Evolutionary conservation across 2,797 vertebrate species (phyloP), one percentile per base, ranked within the genome.

Genomic region (Oryzias dopingdopingensis): DNA sequence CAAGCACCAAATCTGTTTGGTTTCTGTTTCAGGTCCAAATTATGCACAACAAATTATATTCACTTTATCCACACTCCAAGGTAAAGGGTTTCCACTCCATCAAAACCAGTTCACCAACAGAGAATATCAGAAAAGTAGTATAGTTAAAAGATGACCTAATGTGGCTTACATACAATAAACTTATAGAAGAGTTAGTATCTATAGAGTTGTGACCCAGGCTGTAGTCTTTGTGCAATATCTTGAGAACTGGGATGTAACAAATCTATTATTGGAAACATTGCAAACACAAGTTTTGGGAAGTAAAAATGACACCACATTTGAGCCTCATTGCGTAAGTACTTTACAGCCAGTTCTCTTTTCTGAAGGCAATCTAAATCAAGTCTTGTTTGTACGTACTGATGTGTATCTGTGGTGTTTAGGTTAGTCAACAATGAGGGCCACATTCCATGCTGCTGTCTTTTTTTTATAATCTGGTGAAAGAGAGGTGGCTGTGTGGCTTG

Each of bases 271-370:
- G 42, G 56, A 72, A 64, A 4, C 29, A 42, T 14, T 8, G 37
- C 64, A 65, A 68, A 52, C 59, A 55, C 15, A 54, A 40, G 52
- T 51, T 66, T 42, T 16, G 49, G 74, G 70, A 82, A 83, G 63
- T 77, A 52, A 63, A 64, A 1, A 17, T 8, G 29, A 18, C 22
- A 23, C 18, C 8, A 16, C 32, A 42, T 15, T 20, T 51, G 14
- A 55, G 20, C 23, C 23, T 17, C 16, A 42, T 4, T 40, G 62
- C 15, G 23, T 5, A 58, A 58, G 47, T 54, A 44, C 64, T 78
- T 78, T 62, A 80, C 37, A 24, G 16, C 42, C 32, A 60, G 54
- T 89, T 87, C 85, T 63, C 61, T 54, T 79, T 87, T 81, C 72
- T 40, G 15, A 3, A n/a, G 51, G 23, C 5, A 41, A 41, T 43